Base-by-base conservation (phyloP, 1,140 invertebrate species). In the Tetranychus urticae region DNA sequence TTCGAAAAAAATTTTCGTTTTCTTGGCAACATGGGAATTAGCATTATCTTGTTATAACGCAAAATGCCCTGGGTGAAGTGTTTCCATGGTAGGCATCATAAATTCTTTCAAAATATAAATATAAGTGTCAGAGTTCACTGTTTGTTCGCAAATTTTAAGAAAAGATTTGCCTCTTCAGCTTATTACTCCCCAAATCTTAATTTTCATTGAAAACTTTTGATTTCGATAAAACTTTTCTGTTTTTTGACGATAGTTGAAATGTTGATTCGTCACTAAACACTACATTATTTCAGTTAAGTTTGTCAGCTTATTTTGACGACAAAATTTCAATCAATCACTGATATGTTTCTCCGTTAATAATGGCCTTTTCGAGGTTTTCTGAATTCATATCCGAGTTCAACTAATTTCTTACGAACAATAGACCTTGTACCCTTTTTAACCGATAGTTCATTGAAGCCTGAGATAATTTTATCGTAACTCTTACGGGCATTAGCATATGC, bases 41-140 rank as follows among this genome's bases (percentile, higher is more conserved):
- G 61, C 61, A 50, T 61, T 61, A 39, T 62, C 61, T 61, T 62
- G 61, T 59, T 62, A 59, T 31, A 62, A 62, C 8, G 14, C 8
- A 46, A 14, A 46, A 10, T 14, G 8, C 7, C 14, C 45, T 10
- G 45, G 45, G 14, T 34, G 62, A 59, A 67, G 56, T 47, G 35
- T 36, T 35, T 58, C 52, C n/a, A 42, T 23, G 13, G 52, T 45
- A 12, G n/a, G 34, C 7, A 55, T 8, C 31, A 37, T 37, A 58
- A 1, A 34, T 10, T 35, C 10, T 7, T 35, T 34, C 35, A 58
- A 42, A n/a, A 31, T 58, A 8, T 58, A 1, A 8, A 12, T 8
- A 58, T 58, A 58, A 10, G 13, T 12, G 12, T 1, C n/a, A n/a
- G 56, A 58, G 35, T 58, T 42, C 7, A 58, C 31, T 36, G 34